Percentiles rank a stretch among this genome's conserved stretches.
Conservation (phyloP, 2,888 invertebrate species). For the Napeogenes inachia region DNA sequence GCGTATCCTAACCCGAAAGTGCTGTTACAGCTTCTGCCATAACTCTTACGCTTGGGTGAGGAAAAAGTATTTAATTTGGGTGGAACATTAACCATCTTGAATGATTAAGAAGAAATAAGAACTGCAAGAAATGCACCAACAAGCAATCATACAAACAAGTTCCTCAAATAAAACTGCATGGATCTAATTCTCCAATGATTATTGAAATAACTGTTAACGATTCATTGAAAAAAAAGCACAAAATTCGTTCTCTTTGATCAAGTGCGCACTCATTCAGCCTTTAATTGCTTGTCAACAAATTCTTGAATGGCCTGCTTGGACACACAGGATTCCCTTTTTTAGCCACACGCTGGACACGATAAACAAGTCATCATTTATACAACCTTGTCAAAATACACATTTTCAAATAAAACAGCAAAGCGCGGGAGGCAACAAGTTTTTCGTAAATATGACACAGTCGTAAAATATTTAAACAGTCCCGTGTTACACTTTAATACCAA, state of each 20-base stretch:
- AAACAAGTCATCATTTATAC: conserved; percentile 56
- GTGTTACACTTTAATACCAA: conserved; percentile 41
- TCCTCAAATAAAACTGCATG: neutral
- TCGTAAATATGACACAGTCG: conserved; percentile 37
- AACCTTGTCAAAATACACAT: conserved; percentile 32
- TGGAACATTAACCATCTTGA: neutral
- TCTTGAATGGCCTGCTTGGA: conserved; percentile 65
- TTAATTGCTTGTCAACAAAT: conserved; percentile 73
- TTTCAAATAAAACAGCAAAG: conserved; percentile 9
- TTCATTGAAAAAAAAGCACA: conserved; percentile 30
- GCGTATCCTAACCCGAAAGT: conserved; percentile 1
- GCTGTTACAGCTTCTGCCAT: neutral
- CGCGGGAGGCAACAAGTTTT: neutral
- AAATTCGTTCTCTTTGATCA: conserved; percentile 41
- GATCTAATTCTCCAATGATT: neutral
- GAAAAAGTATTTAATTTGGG: neutral
- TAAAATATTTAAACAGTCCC: conserved; percentile 38
- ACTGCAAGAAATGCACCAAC: too few species aligned
- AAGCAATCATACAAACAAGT: too few species aligned
- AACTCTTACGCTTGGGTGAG: neutral
- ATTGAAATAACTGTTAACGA: neutral
- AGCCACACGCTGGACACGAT: conserved; percentile 53
- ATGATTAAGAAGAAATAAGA: too few species aligned
- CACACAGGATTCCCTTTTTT: conserved; percentile 60
- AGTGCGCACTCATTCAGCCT: conserved; percentile 40